Evolutionary conservation across 1,140 invertebrate genomes (phyloP).

Genomic region (Mamestra configurata): DNA sequence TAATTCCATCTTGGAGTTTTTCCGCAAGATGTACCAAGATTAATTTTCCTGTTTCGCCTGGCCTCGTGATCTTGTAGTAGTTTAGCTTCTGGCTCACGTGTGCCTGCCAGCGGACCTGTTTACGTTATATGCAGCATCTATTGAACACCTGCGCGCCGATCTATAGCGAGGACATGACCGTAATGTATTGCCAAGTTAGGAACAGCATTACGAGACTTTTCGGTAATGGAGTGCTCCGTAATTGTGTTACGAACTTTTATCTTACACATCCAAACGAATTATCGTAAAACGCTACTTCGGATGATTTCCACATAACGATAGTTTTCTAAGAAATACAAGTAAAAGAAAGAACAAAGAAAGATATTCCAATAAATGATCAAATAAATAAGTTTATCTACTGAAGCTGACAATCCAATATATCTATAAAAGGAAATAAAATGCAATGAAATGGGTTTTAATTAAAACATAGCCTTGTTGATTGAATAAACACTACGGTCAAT

Average conservation of each 20-base stretch:
- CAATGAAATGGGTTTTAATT: neutral
- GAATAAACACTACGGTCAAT: neutral
- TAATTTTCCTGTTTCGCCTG: slow-evolving; percentile 59
- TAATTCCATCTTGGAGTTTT: slow-evolving; percentile 40
- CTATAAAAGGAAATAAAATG: neutral
- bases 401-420: neutral
- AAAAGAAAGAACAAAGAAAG: neutral
- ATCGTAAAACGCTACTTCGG: slow-evolving; percentile 29
- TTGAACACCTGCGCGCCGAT: slow-evolving; percentile 72
- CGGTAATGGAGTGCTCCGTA: slow-evolving; percentile 63
- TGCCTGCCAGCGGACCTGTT: slow-evolving; percentile 52
- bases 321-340: neutral
- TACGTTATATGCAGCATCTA: slow-evolving; percentile 65
- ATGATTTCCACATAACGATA: slow-evolving; percentile 6
- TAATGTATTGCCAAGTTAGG: slow-evolving; percentile 64
- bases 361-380: neutral
- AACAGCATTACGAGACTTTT: slow-evolving; percentile 57
- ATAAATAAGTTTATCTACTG: slow-evolving; percentile 1
- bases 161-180: slow-evolving; percentile 71
- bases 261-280: slow-evolving; percentile 51
- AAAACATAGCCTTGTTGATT: neutral
- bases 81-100: slow-evolving; percentile 72
- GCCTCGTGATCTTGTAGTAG: slow-evolving; percentile 32
- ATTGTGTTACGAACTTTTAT: slow-evolving; percentile 54
- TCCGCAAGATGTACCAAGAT: slow-evolving; percentile 23